A percentile compares a stretch with the other conserved stretches of the same genome.
Evolutionary conservation across 2,888 invertebrate species (phyloP).

Genomic region (Cheiracanthium punctorium): DNA sequence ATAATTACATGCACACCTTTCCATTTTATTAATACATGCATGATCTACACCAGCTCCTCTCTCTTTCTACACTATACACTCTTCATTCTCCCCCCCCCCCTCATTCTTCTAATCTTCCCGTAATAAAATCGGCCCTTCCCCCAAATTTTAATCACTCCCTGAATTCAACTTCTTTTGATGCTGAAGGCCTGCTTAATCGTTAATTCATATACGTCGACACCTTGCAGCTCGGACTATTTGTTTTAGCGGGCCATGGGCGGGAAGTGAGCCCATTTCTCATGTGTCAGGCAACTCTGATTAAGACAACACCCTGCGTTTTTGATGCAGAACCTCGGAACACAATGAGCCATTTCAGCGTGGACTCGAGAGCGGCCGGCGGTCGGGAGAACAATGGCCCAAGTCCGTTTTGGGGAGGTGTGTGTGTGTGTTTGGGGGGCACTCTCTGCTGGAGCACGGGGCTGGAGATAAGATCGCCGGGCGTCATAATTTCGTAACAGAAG

Average conservation of each 20-base stretch:
- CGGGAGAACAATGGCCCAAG: background rate
- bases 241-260: slow-evolving; percentile 28
- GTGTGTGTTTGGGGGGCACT: no score
- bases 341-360: slow-evolving; percentile 51
- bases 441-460: no score
- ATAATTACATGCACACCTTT: slow-evolving; percentile 2
- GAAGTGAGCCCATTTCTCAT: slow-evolving; percentile 49
- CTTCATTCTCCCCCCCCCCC: slow-evolving; percentile 1
- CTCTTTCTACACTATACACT: background rate
- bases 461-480: no score
- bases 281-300: slow-evolving; percentile 61
- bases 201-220: slow-evolving; percentile 62
- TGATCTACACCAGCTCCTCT: background rate
- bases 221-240: slow-evolving; percentile 30
- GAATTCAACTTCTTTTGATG: background rate
- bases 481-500: no score
- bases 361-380: background rate
- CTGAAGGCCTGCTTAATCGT: slow-evolving; percentile 32
- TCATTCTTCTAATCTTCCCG: background rate
- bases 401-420: no score
- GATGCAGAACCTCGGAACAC: slow-evolving; percentile 43
- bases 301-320: slow-evolving; percentile 64
- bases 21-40: background rate
- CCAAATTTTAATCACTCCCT: background rate
- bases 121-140: slow-evolving; percentile 1